Conservation (phyloP, 2,113 vertebrate species). For the Chaetodon auriga region DNA sequence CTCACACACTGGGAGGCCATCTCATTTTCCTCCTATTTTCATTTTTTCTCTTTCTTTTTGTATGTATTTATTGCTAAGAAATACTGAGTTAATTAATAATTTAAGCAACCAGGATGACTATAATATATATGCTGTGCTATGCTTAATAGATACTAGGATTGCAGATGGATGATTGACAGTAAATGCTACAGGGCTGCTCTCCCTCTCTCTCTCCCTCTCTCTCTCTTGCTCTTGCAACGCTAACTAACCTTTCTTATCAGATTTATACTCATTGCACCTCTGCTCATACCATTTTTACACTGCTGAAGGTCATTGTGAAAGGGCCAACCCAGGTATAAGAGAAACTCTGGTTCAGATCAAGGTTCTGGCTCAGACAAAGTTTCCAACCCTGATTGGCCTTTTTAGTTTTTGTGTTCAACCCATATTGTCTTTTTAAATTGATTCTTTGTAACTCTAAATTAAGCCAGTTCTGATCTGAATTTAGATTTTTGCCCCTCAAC, state of each 20-base stretch:
- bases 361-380: neutral
- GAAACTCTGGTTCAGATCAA: neutral
- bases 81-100: conserved; percentile 1
- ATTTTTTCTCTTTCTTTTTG: neutral
- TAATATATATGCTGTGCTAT: neutral
- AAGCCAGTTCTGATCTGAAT: neutral
- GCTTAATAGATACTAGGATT: neutral
- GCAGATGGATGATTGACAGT: conserved; percentile 22
- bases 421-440: neutral
- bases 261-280: neutral
- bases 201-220: neutral
- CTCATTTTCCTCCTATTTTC: neutral
- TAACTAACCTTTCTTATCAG: neutral
- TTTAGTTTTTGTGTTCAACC: neutral
- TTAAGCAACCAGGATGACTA: neutral
- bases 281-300: neutral
- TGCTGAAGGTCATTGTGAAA: neutral
- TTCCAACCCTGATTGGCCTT: neutral
- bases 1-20: neutral
- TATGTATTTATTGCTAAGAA: neutral
- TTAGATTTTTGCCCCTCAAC: neutral
- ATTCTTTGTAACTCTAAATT: neutral
- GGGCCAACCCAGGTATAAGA: neutral
- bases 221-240: neutral
- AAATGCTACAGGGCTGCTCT: neutral